These are phyloP conservation scores for Erannis defoliaria DNA, from an alignment of 2,888 invertebrate species.

Conservation along the genomic window DNA sequence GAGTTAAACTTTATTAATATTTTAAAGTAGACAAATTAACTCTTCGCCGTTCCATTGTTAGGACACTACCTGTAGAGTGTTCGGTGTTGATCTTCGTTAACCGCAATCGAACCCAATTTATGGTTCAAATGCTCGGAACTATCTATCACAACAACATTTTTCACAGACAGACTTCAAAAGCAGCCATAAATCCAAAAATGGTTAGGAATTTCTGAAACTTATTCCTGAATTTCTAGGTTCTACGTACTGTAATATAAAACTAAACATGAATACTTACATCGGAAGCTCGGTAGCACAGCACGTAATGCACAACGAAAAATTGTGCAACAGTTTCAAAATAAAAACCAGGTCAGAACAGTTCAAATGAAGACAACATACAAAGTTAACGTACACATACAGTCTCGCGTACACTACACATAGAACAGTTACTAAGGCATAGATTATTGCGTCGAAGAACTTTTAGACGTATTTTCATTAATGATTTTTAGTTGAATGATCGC, in stretches of 20 bases:
- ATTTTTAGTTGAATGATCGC: conserved; percentile 61
- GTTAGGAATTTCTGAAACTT: not conserved
- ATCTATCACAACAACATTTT: conserved; percentile 29
- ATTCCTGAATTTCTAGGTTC: not conserved
- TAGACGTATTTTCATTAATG: conserved; percentile 68
- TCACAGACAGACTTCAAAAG: conserved; percentile 17
- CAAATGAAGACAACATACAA: conserved; percentile 51
- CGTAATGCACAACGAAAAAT: conserved; percentile 53
- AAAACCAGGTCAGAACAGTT: conserved; percentile 71
- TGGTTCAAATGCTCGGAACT: conserved; percentile 18
- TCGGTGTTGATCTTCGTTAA: conserved; percentile 6
- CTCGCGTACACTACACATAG: conserved; percentile 48
- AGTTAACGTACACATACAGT: conserved; percentile 47
- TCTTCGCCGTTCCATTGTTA: not conserved
- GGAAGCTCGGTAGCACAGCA: conserved; percentile 47
- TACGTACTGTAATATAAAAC: conserved; percentile 13
- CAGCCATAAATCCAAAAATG: not conserved
- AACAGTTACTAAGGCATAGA: conserved; percentile 53
- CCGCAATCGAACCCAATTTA: conserved; percentile 22
- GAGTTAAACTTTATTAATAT: not conserved
- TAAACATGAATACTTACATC: conserved; percentile 52
- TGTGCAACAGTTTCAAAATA: conserved; percentile 76
- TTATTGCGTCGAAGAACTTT: conserved; percentile 55
- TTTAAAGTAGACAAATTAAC: not conserved
- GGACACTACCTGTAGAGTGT: conserved; percentile 16